Evolutionary conservation across 2,888 invertebrate genomes (phyloP), one percentile per base, ranked within the genome.

Genomic region (Elysia crispata): DNA sequence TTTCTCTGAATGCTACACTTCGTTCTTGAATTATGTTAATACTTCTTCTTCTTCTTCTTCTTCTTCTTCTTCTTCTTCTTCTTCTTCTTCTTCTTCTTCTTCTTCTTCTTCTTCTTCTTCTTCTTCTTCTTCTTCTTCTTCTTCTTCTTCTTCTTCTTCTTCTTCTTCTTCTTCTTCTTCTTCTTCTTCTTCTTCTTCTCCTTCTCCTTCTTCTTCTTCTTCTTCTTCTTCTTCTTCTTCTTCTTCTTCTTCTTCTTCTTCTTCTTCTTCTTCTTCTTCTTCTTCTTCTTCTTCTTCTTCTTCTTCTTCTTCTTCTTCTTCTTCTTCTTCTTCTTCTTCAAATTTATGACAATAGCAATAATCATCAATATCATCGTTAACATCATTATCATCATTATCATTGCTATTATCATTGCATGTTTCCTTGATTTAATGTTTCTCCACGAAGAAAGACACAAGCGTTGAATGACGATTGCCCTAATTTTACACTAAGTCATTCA

Each of bases 11-110:
- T n/a, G n/a, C n/a, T n/a, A n/a, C n/a, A n/a, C n/a, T n/a, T n/a
- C n/a, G n/a, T n/a, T n/a, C n/a, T n/a, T n/a, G n/a, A 67, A 67
- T 67, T 67, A 41, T 41, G n/a, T 23, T n/a, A 30, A 31, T 30
- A 31, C 31, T 66, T 66, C 57, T 0, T 76, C 64, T 28, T 76
- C 49, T 20, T 64, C 49, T 57, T 41, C 23, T 18, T 66, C 5
- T 75, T 33, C 11, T 31, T 49, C 23, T 77, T 50, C 30, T 23
- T 66, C 69, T 77, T 25, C 54, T 54, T 75, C 75, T 20, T 15
- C 8, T 23, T 77, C 54, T 77, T 28, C 23, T 50, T 77, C 23
- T 13, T 30, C 41, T 50, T 67, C 49, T 50, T 30, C 8, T 23
- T 66, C 31, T 67, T 49, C 50, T 5, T 77, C 54, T 50, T 28